phyloP scores from a whole-genome alignment of 2,888 invertebrate species.

The Pycnomerus fuliginosus region DNA sequence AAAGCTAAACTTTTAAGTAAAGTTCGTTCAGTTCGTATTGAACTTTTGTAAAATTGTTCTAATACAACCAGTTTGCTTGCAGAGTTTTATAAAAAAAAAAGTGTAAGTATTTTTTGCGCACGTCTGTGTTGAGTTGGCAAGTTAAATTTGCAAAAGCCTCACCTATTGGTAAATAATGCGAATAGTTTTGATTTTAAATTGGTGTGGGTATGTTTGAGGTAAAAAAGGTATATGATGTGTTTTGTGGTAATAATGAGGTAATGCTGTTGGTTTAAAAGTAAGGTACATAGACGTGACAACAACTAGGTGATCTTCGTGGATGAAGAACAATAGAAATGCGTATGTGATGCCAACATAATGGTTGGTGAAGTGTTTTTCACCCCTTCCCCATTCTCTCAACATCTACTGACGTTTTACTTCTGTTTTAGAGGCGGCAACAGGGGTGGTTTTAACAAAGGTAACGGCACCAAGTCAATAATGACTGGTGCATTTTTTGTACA shows the following conservation, averaged over 20 bases:
- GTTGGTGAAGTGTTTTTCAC: slow-evolving; percentile 34
- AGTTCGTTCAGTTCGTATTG: too few species aligned
- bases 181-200: too few species aligned
- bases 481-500: slow-evolving; percentile 69
- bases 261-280: slow-evolving; percentile 13
- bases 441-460: slow-evolving; percentile 97
- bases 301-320: slow-evolving; percentile 23
- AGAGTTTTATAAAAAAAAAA: slow-evolving; percentile 6
- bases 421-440: slow-evolving; percentile 93
- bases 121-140: too few species aligned
- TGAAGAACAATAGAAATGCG: slow-evolving; percentile 16
- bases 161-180: too few species aligned
- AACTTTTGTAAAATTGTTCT: slow-evolving; percentile 14
- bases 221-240: neutral
- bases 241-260: neutral
- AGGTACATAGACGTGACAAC: slow-evolving; percentile 24
- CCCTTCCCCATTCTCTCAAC: slow-evolving; percentile 59
- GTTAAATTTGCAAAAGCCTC: too few species aligned
- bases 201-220: slow-evolving; percentile 14
- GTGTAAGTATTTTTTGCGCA: too few species aligned
- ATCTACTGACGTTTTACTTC: slow-evolving; percentile 75
- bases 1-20: too few species aligned
- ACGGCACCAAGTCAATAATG: slow-evolving; percentile 73
- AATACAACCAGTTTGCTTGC: slow-evolving; percentile 16
- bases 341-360: slow-evolving; percentile 23